Base-by-base conservation (phyloP, 1,140 invertebrate species). In the Venturia canescens region DNA sequence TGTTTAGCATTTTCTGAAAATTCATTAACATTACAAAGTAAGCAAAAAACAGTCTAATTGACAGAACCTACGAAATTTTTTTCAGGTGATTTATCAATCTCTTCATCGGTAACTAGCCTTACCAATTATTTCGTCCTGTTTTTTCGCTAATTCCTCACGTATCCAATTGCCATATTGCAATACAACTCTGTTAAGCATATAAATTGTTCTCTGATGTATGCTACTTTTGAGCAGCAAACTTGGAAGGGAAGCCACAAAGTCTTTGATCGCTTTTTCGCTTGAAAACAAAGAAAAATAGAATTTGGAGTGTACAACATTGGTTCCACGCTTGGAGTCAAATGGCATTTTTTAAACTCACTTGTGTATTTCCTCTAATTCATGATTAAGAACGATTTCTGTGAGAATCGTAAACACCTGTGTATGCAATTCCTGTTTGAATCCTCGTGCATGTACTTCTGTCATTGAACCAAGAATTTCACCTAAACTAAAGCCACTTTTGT, bases 301-400 rank as follows among this genome's bases (percentile, higher is more conserved):
- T 34, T 34, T 34, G 9, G 9, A 34, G n/a, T n/a, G n/a, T n/a
- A n/a, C n/a, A n/a, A n/a, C n/a, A n/a, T n/a, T n/a, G n/a, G n/a
- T n/a, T n/a, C n/a, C n/a, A n/a, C n/a, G n/a, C n/a, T n/a, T n/a
- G n/a, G n/a, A n/a, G n/a, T n/a, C n/a, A n/a, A n/a, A n/a, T n/a
- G n/a, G n/a, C 18, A 21, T n/a, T 79, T 48, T 21, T 74, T 31
- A 44, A 69, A 74, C 66, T 80, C 86, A 92, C 83, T 90, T 89
- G 69, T 92, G 92, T 15, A 89, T 83, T n/a, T 84, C 74, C 4
- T 86, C 86, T 7, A 93, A 87, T 29, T 87, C 85, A 18, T 88
- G 83, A 50, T 91, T 83, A 78, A 92, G 86, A 7, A 93, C 88
- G 69, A 93, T 91, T 21, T 90, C 88, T 79, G 89, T 90, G 29